These are phyloP conservation scores for Zelostemma sp. DNA, from an alignment of 1,140 invertebrate genomes.

Conservation along the genomic window DNA sequence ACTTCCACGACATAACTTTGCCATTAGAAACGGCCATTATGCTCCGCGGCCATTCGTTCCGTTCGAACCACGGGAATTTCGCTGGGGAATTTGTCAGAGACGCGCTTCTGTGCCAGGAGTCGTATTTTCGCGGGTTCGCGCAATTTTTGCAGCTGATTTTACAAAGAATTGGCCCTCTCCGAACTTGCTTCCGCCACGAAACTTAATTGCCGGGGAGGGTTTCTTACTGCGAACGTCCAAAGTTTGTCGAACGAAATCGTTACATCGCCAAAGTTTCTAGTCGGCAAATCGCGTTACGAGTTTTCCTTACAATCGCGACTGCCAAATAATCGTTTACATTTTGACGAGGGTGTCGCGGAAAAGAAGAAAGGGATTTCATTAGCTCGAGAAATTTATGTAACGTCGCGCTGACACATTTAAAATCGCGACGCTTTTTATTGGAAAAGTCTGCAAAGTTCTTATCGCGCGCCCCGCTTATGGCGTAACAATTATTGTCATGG, in stretches of 20 bases:
- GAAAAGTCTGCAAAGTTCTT: neutral
- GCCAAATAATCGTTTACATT: neutral
- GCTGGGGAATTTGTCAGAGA: neutral
- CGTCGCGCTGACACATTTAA: neutral
- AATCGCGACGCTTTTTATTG: neutral
- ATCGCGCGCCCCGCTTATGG: too few species aligned
- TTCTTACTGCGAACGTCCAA: neutral
- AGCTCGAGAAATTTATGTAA: neutral
- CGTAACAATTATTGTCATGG: too few species aligned
- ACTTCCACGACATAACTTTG: conserved; percentile 12
- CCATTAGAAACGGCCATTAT: conserved; percentile 10
- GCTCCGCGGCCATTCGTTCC: neutral
- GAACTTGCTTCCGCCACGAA: conserved; percentile 7
- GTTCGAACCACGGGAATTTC: neutral
- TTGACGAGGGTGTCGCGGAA: neutral
- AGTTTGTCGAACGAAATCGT: neutral
- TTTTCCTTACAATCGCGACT: neutral
- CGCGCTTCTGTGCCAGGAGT: too few species aligned
- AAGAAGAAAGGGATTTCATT: neutral
- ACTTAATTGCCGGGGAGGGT: neutral
- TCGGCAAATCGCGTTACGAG: too few species aligned
- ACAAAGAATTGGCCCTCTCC: neutral
- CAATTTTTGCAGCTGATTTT: conserved; percentile 1
- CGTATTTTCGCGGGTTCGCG: neutral
- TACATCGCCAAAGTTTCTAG: neutral